Percentiles rank a stretch among this genome's conserved stretches.
phyloP scores from a whole-genome alignment of 2,888 invertebrate species.

The Agrochola lota region DNA sequence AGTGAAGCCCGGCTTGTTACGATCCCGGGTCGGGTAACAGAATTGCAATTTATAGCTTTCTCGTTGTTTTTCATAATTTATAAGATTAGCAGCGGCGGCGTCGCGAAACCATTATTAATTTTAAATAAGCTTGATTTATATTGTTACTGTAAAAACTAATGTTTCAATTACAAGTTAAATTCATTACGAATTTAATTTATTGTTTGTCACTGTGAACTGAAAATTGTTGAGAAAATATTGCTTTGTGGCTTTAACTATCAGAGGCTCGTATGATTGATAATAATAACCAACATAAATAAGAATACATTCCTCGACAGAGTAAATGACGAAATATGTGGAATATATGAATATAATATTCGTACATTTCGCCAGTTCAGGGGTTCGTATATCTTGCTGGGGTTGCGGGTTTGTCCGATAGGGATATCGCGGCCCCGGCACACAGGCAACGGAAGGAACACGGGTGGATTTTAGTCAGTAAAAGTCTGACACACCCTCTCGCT shows the following conservation, averaged over 20 bases:
- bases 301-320: background rate
- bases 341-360: background rate
- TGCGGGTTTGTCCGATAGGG: too few relatives aligned
- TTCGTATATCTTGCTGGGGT: too few relatives aligned
- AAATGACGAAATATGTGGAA: background rate
- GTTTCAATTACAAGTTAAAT: conserved; percentile 67
- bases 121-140: conserved; percentile 82
- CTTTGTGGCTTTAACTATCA: background rate
- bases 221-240: background rate
- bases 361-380: background rate
- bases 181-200: conserved; percentile 11
- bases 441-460: too few relatives aligned
- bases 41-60: conserved; percentile 84
- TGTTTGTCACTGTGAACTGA: conserved; percentile 4
- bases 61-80: conserved; percentile 86
- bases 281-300: background rate
- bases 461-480: too few relatives aligned
- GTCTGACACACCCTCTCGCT: too few relatives aligned
- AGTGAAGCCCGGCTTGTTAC: conserved; percentile 60
- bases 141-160: conserved; percentile 71
- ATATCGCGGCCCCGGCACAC: too few relatives aligned
- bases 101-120: conserved; percentile 80
- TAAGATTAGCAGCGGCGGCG: conserved; percentile 78
- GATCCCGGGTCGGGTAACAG: conserved; percentile 67
- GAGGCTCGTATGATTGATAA: background rate